These are phyloP conservation scores for Leptodactylus fallax DNA, from an alignment of 2,797 vertebrate genomes.

Conservation along the genomic window DNA sequence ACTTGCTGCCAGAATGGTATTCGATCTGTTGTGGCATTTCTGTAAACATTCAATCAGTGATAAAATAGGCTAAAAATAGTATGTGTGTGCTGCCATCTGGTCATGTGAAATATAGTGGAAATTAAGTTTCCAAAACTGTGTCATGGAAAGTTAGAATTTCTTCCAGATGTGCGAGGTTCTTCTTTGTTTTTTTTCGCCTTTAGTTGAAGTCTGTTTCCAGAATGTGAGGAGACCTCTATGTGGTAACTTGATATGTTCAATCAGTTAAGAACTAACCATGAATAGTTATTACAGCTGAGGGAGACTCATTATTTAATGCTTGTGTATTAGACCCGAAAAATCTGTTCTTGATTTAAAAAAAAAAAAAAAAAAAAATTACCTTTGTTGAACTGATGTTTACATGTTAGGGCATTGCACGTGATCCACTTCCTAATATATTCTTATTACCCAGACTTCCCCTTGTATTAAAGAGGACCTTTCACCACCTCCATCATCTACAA, in stretches of 20 bases:
- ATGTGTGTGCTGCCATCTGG: slow-evolving; percentile 63
- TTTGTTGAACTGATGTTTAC: not conserved
- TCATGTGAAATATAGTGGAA: slow-evolving; percentile 67
- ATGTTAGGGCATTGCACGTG: not conserved
- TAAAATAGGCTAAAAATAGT: slow-evolving; percentile 62
- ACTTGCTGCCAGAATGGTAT: slow-evolving; percentile 29
- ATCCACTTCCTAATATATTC: not conserved
- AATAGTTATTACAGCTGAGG: slow-evolving; percentile 44
- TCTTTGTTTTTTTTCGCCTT: slow-evolving; percentile 4
- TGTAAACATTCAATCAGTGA: slow-evolving; percentile 51
- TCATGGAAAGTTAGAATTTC: slow-evolving; percentile 66
- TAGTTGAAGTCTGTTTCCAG: slow-evolving; percentile 59
- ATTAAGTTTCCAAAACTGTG: slow-evolving; percentile 69
- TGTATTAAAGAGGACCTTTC: too few relatives aligned
- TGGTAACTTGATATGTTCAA: slow-evolving; percentile 66
- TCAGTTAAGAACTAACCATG: slow-evolving; percentile 52
- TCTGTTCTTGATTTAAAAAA: not conserved
- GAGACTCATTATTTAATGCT: slow-evolving; percentile 50
- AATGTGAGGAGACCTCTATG: slow-evolving; percentile 58
- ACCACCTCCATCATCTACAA: too few relatives aligned
- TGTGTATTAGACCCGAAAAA: not conserved
- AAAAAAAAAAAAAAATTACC: not conserved
- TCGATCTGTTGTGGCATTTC: slow-evolving; percentile 33
- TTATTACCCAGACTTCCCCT: not conserved
- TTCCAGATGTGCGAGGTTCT: slow-evolving; percentile 69